A percentile compares a stretch with the other conserved stretches of the same genome.
Evolutionary conservation across 2,888 invertebrate genomes (phyloP).

Genomic region (Drosophila subquinaria): DNA sequence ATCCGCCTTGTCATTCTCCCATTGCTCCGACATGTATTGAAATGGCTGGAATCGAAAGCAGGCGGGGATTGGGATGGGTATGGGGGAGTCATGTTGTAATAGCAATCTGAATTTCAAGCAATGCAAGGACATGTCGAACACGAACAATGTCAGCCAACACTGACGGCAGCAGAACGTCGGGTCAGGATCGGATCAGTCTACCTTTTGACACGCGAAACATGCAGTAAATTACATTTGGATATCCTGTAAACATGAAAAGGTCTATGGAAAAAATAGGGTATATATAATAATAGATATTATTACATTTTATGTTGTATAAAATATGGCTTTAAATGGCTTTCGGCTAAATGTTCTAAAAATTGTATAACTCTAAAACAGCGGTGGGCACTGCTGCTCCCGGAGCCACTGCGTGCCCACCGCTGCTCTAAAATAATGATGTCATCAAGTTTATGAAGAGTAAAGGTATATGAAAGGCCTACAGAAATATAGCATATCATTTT

Average conservation of each 20-base stretch:
- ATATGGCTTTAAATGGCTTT: too few relatives aligned
- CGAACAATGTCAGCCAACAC: slow-evolving; percentile 18
- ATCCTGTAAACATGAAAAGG: slow-evolving; percentile 4
- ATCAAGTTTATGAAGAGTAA: not conserved
- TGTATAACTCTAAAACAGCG: not conserved
- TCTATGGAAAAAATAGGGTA: not conserved
- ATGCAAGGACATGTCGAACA: slow-evolving; percentile 63
- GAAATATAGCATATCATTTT: not conserved
- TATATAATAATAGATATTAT: not conserved
- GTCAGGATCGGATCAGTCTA: slow-evolving; percentile 12
- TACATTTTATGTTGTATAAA: not conserved
- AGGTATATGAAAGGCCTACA: not conserved
- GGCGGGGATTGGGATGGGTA: too few relatives aligned
- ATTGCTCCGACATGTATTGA: slow-evolving; percentile 5
- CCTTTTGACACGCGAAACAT: slow-evolving; percentile 48
- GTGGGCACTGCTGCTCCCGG: too few relatives aligned
- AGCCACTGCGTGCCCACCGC: too few relatives aligned
- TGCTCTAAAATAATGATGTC: too few relatives aligned
- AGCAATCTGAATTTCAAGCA: slow-evolving; percentile 51
- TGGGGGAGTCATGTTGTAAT: slow-evolving; percentile 13
- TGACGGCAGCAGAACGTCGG: slow-evolving; percentile 23
- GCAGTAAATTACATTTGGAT: slow-evolving; percentile 22
- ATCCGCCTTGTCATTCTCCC: slow-evolving; percentile 12
- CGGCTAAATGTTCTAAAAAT: not conserved
- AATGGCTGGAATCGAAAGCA: not conserved